Conservation (phyloP, 1,140 invertebrate genomes). For the Aleiodes sp. region DNA sequence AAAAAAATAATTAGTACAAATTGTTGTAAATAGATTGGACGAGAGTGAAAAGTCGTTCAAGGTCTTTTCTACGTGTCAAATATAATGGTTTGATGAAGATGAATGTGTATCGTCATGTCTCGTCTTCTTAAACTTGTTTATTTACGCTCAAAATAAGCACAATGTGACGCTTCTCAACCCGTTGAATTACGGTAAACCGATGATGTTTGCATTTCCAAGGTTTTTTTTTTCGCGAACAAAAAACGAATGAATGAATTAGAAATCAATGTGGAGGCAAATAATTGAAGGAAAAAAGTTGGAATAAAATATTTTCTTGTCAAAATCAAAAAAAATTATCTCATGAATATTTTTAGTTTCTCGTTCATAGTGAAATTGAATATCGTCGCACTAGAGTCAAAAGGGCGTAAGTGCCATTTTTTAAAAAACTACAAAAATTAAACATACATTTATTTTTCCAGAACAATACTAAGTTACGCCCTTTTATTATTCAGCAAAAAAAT, state of each 20-base stretch:
- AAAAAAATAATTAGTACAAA: background rate
- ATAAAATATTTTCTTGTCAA: no score
- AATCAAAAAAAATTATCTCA: no score
- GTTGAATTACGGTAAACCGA: background rate
- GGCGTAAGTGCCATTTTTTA: no score
- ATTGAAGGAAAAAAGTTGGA: no score
- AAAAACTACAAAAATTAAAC: no score
- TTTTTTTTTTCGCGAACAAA: background rate
- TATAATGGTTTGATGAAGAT: background rate
- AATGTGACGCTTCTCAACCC: constrained; percentile 1
- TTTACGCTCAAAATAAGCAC: constrained; percentile 16
- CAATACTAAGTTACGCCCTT: no score
- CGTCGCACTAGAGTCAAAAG: no score
- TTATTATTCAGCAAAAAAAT: no score
- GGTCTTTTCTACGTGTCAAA: background rate
- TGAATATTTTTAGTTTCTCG: no score
- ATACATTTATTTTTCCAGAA: no score
- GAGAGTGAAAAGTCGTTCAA: background rate
- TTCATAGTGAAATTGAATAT: no score
- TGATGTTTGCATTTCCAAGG: background rate
- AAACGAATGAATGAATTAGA: background rate
- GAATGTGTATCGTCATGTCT: constrained; percentile 9
- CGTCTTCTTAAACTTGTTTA: background rate
- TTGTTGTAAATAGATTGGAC: background rate
- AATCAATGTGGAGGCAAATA: no score